Percentiles rank a stretch among this genome's conserved stretches.
These are phyloP conservation scores for Neodiprion pinetum DNA, from an alignment of 1,140 invertebrate species.

Conservation along the genomic window DNA sequence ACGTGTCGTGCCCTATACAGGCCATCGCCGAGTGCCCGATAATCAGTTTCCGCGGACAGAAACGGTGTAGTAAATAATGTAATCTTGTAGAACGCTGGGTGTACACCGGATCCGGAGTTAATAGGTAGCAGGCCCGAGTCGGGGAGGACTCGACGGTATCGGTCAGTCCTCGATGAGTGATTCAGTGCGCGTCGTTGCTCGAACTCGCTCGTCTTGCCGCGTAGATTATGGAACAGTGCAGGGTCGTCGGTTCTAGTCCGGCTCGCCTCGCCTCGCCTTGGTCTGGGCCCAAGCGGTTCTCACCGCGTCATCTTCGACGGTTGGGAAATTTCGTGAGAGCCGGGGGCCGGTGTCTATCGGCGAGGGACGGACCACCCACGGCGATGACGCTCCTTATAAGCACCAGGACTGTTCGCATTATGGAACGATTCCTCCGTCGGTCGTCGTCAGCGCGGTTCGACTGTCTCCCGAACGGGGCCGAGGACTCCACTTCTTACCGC, in stretches of 20 bases:
- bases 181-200: conserved; percentile 48
- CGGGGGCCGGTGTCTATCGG: conserved; percentile 42
- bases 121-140: conserved; percentile 41
- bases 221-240: neutral
- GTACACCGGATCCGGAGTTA: conserved; percentile 41
- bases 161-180: conserved; percentile 47
- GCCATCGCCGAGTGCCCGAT: conserved; percentile 8
- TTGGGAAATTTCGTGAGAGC: conserved; percentile 20
- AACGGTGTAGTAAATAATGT: conserved; percentile 47
- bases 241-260: too few relatives aligned
- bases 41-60: conserved; percentile 35
- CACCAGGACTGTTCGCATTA: conserved; percentile 21
- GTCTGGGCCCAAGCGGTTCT: conserved; percentile 40
- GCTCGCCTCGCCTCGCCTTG: conserved; percentile 22
- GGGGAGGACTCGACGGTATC: conserved; percentile 22
- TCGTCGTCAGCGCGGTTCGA: conserved; percentile 39
- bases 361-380: conserved; percentile 56
- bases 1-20: conserved; percentile 2
- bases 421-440: conserved; percentile 25
- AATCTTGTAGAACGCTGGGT: conserved; percentile 43
- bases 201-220: conserved; percentile 33
- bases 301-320: conserved; percentile 36
- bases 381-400: conserved; percentile 58
- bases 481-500: conserved; percentile 31
- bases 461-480: conserved; percentile 21